Evolutionary conservation across 1,140 invertebrate species (phyloP), one percentile per base, ranked within the genome.

Genomic region (Anastatus disparis): DNA sequence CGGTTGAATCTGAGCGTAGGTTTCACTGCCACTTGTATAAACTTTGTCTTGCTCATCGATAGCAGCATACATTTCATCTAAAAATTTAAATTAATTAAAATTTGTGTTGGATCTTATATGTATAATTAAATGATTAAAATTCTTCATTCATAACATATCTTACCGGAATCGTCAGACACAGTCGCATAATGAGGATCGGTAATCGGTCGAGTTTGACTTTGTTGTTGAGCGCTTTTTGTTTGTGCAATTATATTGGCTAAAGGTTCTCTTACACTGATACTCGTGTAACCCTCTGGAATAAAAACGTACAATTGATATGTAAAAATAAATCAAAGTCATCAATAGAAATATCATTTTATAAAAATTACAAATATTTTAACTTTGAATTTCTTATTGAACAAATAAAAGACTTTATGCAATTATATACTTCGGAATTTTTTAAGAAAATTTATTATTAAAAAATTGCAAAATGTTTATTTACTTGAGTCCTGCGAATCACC

Each of bases 21-120:
- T 95, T 81, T 94, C 93, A 67, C 93, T 94, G n/a, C 92, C 94
- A 77, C 92, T 92, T 0, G 90, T 92, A 68, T 93, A 93, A 6
- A 92, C 84, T 74, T 90, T 91, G 52, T 89, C 90, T 66, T 91
- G 92, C 77, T 95, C 94, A 73, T 94, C 93, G 66, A 95, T 95
- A 3, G 93, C 94, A 1, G 93, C 94, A 83, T 96, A 95, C 87
- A 94, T 94, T 85, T 96, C 94, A 83, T 95, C 94, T 92, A 77
- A 71, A 74, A 79, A 40, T 15, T 52, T 12, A 48, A 20, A 29
- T 53, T 52, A 56, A 52, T 24, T 24, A 22, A 50, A 35, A 6
- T 35, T 35, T 6, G 10, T n/a, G n/a, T n/a, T 35, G 4, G 10
- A 35, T 35, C 10, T 35, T 50, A 24, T 50, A 50, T 6, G 8